phyloP scores from a whole-genome alignment of 2,113 vertebrate genomes.

The Oxygymnocypris stewartii region DNA sequence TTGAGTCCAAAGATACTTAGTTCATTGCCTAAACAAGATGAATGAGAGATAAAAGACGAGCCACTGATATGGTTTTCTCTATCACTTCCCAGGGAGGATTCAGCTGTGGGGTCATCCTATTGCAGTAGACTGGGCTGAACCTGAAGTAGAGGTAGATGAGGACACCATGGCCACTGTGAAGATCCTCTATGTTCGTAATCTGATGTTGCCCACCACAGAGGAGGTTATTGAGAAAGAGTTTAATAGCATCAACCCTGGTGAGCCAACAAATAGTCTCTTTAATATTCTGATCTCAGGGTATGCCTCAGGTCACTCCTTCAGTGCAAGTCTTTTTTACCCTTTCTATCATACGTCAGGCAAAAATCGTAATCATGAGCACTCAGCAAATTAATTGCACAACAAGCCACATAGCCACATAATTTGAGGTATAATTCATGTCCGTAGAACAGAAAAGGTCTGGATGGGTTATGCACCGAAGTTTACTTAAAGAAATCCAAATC shows the following conservation, averaged over 20 bases:
- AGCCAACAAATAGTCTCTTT: background rate
- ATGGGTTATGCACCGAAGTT: background rate
- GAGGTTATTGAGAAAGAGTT: constrained; percentile 95
- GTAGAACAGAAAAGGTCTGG: background rate
- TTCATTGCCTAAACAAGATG: constrained; percentile 1
- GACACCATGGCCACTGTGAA: constrained; percentile 96
- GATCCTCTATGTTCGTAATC: constrained; percentile 94
- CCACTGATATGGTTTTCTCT: constrained; percentile 19
- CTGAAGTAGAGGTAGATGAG: constrained; percentile 97
- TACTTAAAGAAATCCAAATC: background rate
- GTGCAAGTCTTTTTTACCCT: background rate
- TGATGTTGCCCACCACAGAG: constrained; percentile 94
- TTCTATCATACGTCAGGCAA: background rate
- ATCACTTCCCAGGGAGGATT: constrained; percentile 83
- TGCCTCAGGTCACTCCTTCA: background rate
- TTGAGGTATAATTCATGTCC: background rate
- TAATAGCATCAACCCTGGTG: constrained; percentile 88
- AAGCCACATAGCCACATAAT: background rate
- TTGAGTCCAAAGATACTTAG: constrained; percentile 20
- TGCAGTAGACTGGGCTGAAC: constrained; percentile 97
- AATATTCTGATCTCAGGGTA: background rate
- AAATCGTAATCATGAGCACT: background rate
- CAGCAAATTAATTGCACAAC: background rate
- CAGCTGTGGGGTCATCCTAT: constrained; percentile 97
- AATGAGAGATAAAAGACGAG: background rate